Base-by-base conservation (phyloP, 2,113 vertebrate genomes). In the Esox niger region DNA sequence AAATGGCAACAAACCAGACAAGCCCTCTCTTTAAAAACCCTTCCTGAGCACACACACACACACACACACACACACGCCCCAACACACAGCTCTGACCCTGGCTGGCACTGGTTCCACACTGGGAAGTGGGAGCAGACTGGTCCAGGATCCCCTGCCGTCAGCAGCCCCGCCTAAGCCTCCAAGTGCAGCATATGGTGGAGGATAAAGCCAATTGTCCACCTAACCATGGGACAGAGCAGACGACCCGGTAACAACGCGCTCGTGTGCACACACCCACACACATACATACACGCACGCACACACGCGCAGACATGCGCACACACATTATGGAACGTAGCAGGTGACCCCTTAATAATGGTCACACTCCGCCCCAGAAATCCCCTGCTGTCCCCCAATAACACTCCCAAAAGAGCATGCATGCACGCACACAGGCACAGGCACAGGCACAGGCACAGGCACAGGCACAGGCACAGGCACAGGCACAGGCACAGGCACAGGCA, bases 201-300 rank as follows among this genome's bases (percentile, higher is more conserved):
- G 90, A 88, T 90, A 90, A 89, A 92, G 88, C 89, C 89, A 92
- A 93, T 88, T 94, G 86, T 86, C 90, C 87, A 90, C 88, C 89
- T 83, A 86, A 89, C 87, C 88, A 84, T 75, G 68, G 82, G 83
- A 78, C 85, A 84, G 86, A 87, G 86, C 84, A 88, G 85, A 86
- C 82, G 87, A 90, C 88, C 84, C 85, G 79, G 84, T 88, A 87
- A 89, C 88, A 89, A 88, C 75, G 84, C 84, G 87, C 82, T 82
- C 87, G 78, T 81, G 71, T 82, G 17, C 38, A 15, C 35, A 38
- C 35, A 13, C 10, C 9, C 33, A 35, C 33, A 35, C 10, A 35
- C 10, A 11, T 11, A 38, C 35, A 13, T 13, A 38, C 11, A 38
- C 35, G 15, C 35, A 43, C 35, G 13, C 10, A 35, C 10, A 35